Evolutionary conservation across 2,113 vertebrate genomes (phyloP).

Genomic region (Nerophis ophidion): DNA sequence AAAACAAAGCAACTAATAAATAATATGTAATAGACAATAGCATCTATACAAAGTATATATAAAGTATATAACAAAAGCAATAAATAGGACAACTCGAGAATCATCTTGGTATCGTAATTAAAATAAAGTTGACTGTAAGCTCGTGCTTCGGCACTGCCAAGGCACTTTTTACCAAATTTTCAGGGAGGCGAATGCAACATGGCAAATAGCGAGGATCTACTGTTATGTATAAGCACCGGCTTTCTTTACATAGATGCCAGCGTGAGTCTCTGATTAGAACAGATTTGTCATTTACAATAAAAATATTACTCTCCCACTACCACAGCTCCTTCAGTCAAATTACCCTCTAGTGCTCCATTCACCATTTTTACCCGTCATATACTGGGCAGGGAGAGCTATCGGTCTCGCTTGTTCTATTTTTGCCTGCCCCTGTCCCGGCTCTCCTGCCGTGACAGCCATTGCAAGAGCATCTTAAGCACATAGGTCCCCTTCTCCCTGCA

Average conservation of each 20-base stretch:
- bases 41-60: too few species aligned
- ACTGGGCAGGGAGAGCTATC: constrained; percentile 54
- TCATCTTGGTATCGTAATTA: too few species aligned
- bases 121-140: too few species aligned
- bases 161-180: too few species aligned
- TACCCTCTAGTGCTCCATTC: constrained; percentile 55
- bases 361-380: constrained; percentile 48
- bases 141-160: too few species aligned
- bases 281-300: constrained; percentile 51
- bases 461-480: constrained; percentile 67
- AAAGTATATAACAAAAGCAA: too few species aligned
- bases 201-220: too few species aligned
- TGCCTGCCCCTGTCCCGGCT: constrained; percentile 45
- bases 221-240: constrained; percentile 49
- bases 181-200: too few species aligned
- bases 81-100: too few species aligned
- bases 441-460: constrained; percentile 61
- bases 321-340: constrained; percentile 59
- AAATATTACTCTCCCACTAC: constrained; percentile 50
- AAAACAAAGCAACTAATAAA: too few species aligned
- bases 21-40: too few species aligned
- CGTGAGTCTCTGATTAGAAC: constrained; percentile 36
- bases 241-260: constrained; percentile 44
- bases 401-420: constrained; percentile 68
- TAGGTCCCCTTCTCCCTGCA: constrained; percentile 52